These are phyloP conservation scores for Ophioninae sp. DNA, from an alignment of 2,888 invertebrate genomes.

Conservation along the genomic window DNA sequence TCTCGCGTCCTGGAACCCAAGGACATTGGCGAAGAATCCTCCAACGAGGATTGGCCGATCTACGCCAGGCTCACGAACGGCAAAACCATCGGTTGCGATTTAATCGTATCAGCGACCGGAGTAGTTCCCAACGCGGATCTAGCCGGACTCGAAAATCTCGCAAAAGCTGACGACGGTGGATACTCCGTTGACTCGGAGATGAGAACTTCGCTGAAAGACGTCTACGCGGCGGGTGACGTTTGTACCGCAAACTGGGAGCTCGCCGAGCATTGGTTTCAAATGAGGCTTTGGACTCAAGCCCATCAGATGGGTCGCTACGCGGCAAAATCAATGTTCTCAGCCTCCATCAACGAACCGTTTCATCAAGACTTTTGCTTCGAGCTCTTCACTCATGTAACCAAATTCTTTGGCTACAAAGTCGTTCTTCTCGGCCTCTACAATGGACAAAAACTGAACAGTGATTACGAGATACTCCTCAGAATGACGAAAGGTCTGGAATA, in stretches of 20 bases:
- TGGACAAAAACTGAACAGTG: conserved; percentile 90
- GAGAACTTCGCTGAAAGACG: conserved; percentile 88
- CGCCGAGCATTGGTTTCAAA: conserved; percentile 94
- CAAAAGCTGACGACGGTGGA: conserved; percentile 88
- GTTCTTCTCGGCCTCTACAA: conserved; percentile 95
- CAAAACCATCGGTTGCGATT: conserved; percentile 89
- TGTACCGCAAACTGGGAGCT: conserved; percentile 91
- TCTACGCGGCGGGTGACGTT: conserved; percentile 98
- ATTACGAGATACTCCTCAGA: conserved; percentile 93
- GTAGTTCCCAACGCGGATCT: conserved; percentile 88
- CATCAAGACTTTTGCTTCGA: conserved; percentile 98
- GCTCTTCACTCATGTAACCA: conserved; percentile 97
- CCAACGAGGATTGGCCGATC: conserved; percentile 85
- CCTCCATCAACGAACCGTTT: conserved; percentile 84
- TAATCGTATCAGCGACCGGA: conserved; percentile 97
- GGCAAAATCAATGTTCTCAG: conserved; percentile 92
- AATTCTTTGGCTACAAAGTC: conserved; percentile 96
- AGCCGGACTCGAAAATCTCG: conserved; percentile 82
- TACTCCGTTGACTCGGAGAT: conserved; percentile 92
- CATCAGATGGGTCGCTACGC: conserved; percentile 98
- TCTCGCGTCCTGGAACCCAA: conserved; percentile 85
- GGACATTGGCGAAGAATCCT: conserved; percentile 81
- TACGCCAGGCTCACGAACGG: conserved; percentile 89
- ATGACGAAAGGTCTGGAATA: conserved; percentile 91
- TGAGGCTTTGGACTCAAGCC: conserved; percentile 99